A percentile compares a stretch with the other conserved stretches of the same genome.
phyloP scores from a whole-genome alignment of 2,113 vertebrate species.

The Hydropotes inermis region DNA sequence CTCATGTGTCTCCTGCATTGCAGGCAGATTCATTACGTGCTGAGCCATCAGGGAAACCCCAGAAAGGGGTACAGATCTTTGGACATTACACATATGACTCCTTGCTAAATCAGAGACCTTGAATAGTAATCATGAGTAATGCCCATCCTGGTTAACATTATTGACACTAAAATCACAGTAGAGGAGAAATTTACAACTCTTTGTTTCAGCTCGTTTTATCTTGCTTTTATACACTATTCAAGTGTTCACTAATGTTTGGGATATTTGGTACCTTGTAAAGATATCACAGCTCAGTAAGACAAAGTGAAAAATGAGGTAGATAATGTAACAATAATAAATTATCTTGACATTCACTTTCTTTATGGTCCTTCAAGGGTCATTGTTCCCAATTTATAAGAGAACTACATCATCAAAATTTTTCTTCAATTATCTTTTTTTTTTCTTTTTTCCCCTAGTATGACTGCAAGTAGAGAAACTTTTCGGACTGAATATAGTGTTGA shows the following conservation, averaged over 20 bases:
- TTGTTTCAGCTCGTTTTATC: slow-evolving; percentile 57
- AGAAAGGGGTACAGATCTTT: neutral
- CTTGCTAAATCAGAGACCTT: neutral
- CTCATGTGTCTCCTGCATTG: neutral
- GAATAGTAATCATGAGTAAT: neutral
- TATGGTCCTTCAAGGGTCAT: slow-evolving; percentile 91
- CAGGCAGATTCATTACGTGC: neutral
- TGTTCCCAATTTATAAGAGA: slow-evolving; percentile 90
- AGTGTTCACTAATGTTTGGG: slow-evolving; percentile 79
- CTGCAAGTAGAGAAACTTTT: slow-evolving; percentile 80
- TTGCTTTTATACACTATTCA: neutral
- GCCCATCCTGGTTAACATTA: neutral
- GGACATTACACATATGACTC: neutral
- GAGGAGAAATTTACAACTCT: slow-evolving; percentile 23
- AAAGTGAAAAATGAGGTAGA: slow-evolving; percentile 85
- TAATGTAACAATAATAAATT: slow-evolving; percentile 90
- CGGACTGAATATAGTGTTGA: slow-evolving; percentile 45
- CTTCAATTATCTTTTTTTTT: slow-evolving; percentile 86
- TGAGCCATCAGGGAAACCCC: neutral
- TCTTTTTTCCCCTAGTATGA: slow-evolving; percentile 58
- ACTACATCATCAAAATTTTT: slow-evolving; percentile 89
- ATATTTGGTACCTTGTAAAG: slow-evolving; percentile 76
- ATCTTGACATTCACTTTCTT: slow-evolving; percentile 90
- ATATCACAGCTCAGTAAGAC: slow-evolving; percentile 81
- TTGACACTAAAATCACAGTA: neutral